A percentile compares a stretch with the other conserved stretches of the same genome.
phyloP scores from a whole-genome alignment of 2,888 invertebrate species.

The Ectobius pallidus region DNA sequence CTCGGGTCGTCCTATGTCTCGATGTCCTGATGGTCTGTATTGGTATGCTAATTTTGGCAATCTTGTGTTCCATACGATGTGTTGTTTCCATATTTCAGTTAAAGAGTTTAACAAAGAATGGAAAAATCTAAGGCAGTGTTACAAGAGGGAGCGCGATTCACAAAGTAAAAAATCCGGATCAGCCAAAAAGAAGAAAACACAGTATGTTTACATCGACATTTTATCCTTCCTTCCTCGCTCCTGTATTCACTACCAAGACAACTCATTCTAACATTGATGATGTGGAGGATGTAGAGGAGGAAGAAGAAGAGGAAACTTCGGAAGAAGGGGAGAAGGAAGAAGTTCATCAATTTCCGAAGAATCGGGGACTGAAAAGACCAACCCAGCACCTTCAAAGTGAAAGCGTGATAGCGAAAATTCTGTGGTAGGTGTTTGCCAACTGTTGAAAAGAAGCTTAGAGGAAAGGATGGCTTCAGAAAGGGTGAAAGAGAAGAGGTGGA shows the following conservation, averaged over 20 bases:
- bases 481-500: constrained; percentile 34
- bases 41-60: too few relatives aligned
- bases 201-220: constrained; percentile 46
- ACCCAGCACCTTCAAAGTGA: neutral
- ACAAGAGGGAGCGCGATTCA: constrained; percentile 18
- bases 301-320: too few relatives aligned
- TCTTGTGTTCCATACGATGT: too few relatives aligned
- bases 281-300: constrained; percentile 27
- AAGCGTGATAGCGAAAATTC: neutral
- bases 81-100: constrained; percentile 44
- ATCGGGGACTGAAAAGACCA: neutral
- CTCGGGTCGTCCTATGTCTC: too few relatives aligned
- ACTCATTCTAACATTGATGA: neutral
- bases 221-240: constrained; percentile 45
- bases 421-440: too few relatives aligned
- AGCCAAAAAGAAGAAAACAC: constrained; percentile 44
- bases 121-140: constrained; percentile 46
- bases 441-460: constrained; percentile 32
- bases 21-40: too few relatives aligned
- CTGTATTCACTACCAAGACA: constrained; percentile 41
- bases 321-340: constrained; percentile 35
- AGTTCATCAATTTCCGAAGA: neutral
- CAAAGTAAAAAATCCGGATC: constrained; percentile 44
- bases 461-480: too few relatives aligned
- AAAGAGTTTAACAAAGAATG: constrained; percentile 45